A percentile compares a stretch with the other conserved stretches of the same genome.
Evolutionary conservation across 2,888 invertebrate genomes (phyloP).

Genomic region (Cremastinae sp.): DNA sequence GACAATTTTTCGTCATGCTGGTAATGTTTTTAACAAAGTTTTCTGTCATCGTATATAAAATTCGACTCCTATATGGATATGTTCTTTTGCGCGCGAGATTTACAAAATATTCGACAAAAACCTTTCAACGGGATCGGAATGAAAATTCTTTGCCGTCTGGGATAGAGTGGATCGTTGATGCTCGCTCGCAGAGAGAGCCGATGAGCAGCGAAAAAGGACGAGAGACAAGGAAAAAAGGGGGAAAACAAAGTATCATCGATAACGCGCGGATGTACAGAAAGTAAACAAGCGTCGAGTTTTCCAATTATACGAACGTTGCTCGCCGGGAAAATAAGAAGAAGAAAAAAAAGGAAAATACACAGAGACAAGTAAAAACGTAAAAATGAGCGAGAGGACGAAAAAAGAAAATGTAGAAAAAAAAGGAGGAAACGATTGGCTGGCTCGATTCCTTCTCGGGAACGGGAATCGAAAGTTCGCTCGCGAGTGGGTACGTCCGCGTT

Average conservation of each 20-base stretch:
- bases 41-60: too few species aligned
- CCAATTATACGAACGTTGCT: constrained; percentile 59
- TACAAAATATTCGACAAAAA: too few species aligned
- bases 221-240: not conserved
- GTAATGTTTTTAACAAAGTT: too few species aligned
- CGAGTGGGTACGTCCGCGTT: constrained; percentile 50
- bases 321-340: constrained; percentile 25
- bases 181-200: too few species aligned
- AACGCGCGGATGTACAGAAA: not conserved
- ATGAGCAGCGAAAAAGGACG: too few species aligned
- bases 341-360: constrained; percentile 30
- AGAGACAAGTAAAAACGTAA: constrained; percentile 21
- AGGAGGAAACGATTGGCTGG: constrained; percentile 7
- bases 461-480: constrained; percentile 57
- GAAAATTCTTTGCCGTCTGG: too few species aligned
- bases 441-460: constrained; percentile 4
- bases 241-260: constrained; percentile 17
- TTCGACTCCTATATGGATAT: too few species aligned
- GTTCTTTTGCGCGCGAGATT: too few species aligned
- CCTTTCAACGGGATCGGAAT: too few species aligned
- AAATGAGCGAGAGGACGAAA: constrained; percentile 24
- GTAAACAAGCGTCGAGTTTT: constrained; percentile 53
- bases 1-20: too few species aligned
- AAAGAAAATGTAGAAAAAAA: constrained; percentile 30
- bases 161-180: too few species aligned